These are phyloP conservation scores for Rhea pennata DNA, from an alignment of 2,113 vertebrate species.

Conservation along the genomic window DNA sequence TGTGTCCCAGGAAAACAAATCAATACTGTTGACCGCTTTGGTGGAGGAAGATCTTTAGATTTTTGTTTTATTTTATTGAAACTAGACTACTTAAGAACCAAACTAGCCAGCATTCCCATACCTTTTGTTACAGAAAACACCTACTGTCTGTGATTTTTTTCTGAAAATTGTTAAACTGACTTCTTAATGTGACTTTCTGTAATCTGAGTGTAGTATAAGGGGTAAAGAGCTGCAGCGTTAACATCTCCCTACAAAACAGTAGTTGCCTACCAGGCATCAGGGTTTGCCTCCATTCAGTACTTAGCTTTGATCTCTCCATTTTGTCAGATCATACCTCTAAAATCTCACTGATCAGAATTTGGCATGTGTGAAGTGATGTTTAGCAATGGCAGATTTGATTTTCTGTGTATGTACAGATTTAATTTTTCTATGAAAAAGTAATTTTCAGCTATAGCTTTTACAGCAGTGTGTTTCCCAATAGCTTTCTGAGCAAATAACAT, in stretches of 20 bases:
- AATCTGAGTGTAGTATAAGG: neutral
- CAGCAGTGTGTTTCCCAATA: neutral
- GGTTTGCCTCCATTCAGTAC: neutral
- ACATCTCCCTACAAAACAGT: neutral
- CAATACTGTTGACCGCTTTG: neutral
- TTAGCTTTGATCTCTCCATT: neutral
- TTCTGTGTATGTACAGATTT: neutral
- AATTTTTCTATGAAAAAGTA: neutral
- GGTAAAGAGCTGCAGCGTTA: neutral
- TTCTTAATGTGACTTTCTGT: neutral
- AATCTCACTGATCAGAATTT: neutral
- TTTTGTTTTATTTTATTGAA: neutral
- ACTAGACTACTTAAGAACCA: neutral
- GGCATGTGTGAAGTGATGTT: neutral
- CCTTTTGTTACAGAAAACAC: neutral
- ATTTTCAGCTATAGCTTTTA: neutral
- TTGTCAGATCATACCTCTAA: neutral
- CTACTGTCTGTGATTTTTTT: neutral
- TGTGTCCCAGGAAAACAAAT: neutral
- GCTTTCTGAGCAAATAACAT: rapidly evolving
- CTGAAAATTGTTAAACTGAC: neutral
- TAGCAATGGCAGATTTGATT: neutral
- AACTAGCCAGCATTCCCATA: neutral
- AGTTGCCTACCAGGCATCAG: neutral
- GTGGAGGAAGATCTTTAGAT: neutral